Evolutionary conservation across 2,888 invertebrate species (phyloP).

Genomic region (Drosophila paramelanica): DNA sequence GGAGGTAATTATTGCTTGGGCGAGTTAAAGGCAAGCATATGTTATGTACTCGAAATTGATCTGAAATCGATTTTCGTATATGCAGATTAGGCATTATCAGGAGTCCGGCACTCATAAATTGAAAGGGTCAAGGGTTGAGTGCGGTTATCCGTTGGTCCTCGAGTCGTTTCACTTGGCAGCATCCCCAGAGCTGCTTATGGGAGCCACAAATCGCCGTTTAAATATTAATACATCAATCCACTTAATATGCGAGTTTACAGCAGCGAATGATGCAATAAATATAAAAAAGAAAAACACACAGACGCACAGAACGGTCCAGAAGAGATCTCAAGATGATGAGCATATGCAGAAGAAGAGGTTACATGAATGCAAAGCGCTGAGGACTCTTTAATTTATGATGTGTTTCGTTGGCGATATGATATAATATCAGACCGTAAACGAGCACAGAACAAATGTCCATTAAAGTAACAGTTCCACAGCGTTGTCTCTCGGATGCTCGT

Average conservation of each 20-base stretch:
- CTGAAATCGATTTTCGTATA: conserved; percentile 51
- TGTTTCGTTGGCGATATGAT: conserved; percentile 30
- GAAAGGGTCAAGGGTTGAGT: conserved; percentile 62
- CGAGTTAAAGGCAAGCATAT: conserved; percentile 18
- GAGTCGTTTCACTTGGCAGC: conserved; percentile 29
- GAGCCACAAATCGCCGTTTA: conserved; percentile 83
- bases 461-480: conserved; percentile 20
- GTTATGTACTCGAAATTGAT: conserved; percentile 31
- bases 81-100: conserved; percentile 63
- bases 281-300: conserved; percentile 60
- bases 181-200: conserved; percentile 40
- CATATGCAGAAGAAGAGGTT: conserved; percentile 38
- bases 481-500: neutral
- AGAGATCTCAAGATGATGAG: conserved; percentile 49
- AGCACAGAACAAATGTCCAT: conserved; percentile 36
- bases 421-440: conserved; percentile 33
- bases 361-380: conserved; percentile 39
- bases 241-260: conserved; percentile 82
- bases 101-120: conserved; percentile 54
- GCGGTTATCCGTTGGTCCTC: conserved; percentile 27
- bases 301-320: conserved; percentile 21
- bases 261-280: conserved; percentile 76
- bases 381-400: conserved; percentile 42
- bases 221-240: conserved; percentile 85
- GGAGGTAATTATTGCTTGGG: conserved; percentile 42